Evolutionary conservation across 2,888 invertebrate species (phyloP).

Genomic region (Cybosia mesomella): DNA sequence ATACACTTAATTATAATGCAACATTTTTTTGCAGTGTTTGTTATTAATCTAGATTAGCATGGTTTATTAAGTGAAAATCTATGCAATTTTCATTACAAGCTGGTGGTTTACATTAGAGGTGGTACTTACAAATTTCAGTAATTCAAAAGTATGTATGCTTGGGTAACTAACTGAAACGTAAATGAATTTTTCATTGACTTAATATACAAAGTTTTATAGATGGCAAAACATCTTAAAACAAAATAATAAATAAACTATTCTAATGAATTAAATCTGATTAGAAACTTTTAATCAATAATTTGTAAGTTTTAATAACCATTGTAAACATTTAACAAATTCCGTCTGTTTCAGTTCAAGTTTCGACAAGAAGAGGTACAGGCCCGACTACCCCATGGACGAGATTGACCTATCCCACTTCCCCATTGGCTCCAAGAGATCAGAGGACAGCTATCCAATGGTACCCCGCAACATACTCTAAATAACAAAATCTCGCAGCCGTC

Average conservation of each 20-base stretch:
- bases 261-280: not conserved
- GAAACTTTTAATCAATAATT: not conserved
- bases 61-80: no score
- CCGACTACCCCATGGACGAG: conserved; percentile 82
- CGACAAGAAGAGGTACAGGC: conserved; percentile 74
- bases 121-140: not conserved
- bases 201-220: not conserved
- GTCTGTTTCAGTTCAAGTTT: conserved; percentile 57
- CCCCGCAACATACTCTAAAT: conserved; percentile 46
- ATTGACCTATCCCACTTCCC: conserved; percentile 81
- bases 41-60: no score
- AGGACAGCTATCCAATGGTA: conserved; percentile 47
- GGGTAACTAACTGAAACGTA: not conserved
- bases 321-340: conserved; percentile 19
- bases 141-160: not conserved
- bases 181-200: not conserved
- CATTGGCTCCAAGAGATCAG: conserved; percentile 76
- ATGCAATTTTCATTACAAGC: no score
- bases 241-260: not conserved
- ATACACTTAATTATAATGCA: not conserved
- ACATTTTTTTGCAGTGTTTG: not conserved
- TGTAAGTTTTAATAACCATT: not conserved
- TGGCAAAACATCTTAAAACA: conserved; percentile 5
- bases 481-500: conserved; percentile 31
- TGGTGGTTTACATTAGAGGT: no score